Evolutionary conservation across 2,888 invertebrate species (phyloP).

Genomic region (Stenoptilia bipunctidactyla): DNA sequence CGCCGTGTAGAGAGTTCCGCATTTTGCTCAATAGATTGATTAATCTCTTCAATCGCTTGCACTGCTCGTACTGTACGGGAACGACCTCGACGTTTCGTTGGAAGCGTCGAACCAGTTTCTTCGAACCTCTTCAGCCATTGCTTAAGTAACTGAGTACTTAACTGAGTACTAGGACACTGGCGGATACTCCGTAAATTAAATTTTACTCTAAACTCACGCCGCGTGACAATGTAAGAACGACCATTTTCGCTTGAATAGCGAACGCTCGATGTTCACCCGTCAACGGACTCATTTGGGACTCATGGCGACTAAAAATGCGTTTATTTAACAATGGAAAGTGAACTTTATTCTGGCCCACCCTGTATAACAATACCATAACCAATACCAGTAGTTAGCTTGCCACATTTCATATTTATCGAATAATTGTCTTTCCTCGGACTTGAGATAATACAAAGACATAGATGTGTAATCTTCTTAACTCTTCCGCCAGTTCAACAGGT

Average conservation of each 20-base stretch:
- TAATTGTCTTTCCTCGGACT: no score
- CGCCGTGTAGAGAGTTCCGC: constrained; percentile 6
- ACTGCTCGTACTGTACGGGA: constrained; percentile 6
- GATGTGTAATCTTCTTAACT: no score
- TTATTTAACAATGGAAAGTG: constrained; percentile 7
- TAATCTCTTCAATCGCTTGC: constrained; percentile 7
- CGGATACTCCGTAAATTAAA: constrained; percentile 11
- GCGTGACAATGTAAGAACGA: constrained; percentile 9
- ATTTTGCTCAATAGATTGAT: constrained; percentile 8
- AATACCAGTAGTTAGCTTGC: no score
- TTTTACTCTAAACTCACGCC: constrained; percentile 11
- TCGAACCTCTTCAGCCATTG: constrained; percentile 11
- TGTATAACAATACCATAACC: background rate
- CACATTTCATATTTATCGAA: no score
- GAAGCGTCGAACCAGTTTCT: no score
- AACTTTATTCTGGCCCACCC: constrained; percentile 8
- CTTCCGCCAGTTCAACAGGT: no score
- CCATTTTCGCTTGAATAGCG: constrained; percentile 8
- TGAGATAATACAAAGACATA: no score
- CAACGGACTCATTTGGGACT: no score
- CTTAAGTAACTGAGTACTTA: constrained; percentile 11
- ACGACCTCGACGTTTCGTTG: constrained; percentile 4
- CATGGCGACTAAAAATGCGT: constrained; percentile 9
- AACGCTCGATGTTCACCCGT: constrained; percentile 8
- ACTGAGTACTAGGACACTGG: constrained; percentile 6